These are phyloP conservation scores for Scotopteryx bipunctaria DNA, from an alignment of 2,888 invertebrate species.

Conservation along the genomic window DNA sequence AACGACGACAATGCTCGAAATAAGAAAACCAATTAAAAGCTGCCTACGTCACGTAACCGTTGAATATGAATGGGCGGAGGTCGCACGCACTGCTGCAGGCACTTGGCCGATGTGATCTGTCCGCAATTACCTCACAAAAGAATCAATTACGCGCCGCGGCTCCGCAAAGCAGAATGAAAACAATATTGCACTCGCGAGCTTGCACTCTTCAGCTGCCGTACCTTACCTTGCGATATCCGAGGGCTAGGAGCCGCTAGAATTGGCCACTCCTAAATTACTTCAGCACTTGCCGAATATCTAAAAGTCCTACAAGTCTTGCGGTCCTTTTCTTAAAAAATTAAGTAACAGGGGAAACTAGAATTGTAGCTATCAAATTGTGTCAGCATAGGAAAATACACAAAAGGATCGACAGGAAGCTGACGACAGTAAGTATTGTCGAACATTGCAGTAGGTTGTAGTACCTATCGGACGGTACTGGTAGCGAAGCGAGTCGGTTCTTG, in stretches of 20 bases:
- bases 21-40: slow-evolving; percentile 64
- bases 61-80: slow-evolving; percentile 58
- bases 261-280: slow-evolving; percentile 11
- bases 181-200: slow-evolving; percentile 69
- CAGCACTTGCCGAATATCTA: no score
- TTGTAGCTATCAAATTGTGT: no score
- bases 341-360: no score
- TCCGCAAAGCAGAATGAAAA: slow-evolving; percentile 61
- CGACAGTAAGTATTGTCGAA: no score
- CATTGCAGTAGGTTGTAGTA: no score
- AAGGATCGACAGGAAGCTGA: no score
- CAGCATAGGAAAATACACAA: no score
- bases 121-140: slow-evolving; percentile 74
- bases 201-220: slow-evolving; percentile 65
- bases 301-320: no score
- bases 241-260: slow-evolving; percentile 43
- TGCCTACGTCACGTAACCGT: slow-evolving; percentile 57
- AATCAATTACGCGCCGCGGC: slow-evolving; percentile 69
- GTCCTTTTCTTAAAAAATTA: no score
- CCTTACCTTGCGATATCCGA: slow-evolving; percentile 53
- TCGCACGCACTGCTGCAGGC: slow-evolving; percentile 37
- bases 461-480: no score
- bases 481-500: no score
- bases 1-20: slow-evolving; percentile 44
- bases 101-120: slow-evolving; percentile 59